Conservation (phyloP, 2,797 vertebrate species). For the Alca torda region DNA sequence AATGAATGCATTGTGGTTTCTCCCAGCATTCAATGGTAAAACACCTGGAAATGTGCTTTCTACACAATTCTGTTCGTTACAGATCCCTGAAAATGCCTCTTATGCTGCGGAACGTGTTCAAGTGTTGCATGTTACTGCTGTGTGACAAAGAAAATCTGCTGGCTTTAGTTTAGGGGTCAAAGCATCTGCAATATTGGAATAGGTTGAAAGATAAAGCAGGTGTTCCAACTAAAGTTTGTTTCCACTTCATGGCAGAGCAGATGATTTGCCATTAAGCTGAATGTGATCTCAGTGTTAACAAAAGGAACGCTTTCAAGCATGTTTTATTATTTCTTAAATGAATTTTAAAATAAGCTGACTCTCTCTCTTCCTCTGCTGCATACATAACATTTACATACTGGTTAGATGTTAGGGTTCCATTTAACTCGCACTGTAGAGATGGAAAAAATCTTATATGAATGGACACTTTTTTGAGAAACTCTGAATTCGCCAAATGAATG, state of each 20-base stretch:
- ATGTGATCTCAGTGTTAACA: background rate
- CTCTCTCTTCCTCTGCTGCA: background rate
- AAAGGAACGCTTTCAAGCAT: background rate
- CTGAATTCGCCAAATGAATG: background rate
- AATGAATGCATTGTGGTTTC: background rate
- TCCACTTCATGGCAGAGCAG: background rate
- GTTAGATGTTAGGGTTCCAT: background rate
- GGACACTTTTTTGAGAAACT: background rate
- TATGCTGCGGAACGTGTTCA: background rate
- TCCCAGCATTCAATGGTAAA: background rate
- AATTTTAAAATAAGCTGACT: background rate
- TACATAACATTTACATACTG: background rate
- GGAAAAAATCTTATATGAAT: background rate
- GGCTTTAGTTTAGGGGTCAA: background rate
- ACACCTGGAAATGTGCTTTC: background rate
- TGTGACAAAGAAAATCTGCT: background rate
- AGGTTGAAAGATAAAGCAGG: background rate
- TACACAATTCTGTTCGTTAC: background rate
- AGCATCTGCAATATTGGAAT: background rate
- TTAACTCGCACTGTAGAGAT: background rate
- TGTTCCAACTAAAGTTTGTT: background rate
- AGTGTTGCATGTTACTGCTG: fast-evolving
- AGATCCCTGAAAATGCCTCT: background rate
- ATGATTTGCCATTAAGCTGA: background rate
- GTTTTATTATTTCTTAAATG: background rate